Percentiles rank a stretch among this genome's conserved stretches.
Evolutionary conservation across 2,888 invertebrate genomes (phyloP).

Genomic region (Drosophila prostipennis): DNA sequence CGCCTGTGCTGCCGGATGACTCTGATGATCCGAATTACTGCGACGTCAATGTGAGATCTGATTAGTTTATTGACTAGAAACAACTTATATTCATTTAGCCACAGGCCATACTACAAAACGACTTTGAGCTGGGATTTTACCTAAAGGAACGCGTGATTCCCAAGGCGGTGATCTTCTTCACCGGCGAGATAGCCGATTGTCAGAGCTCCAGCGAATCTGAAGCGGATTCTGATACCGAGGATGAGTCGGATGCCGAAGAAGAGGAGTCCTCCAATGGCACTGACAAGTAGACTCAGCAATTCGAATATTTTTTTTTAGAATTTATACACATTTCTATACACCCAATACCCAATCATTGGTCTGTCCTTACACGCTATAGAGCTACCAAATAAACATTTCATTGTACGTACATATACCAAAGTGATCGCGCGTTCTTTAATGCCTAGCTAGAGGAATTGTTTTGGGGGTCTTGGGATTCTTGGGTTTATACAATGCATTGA

Average conservation of each 20-base stretch:
- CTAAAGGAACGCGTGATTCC: slow-evolving; percentile 98
- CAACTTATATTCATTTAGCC: neutral
- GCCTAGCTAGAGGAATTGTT: slow-evolving; percentile 50
- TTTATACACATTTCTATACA: neutral
- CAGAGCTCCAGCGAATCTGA: slow-evolving; percentile 72
- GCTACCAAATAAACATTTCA: slow-evolving; percentile 70
- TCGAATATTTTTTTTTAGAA: slow-evolving; percentile 2
- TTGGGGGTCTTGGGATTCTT: slow-evolving; percentile 9
- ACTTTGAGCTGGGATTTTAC: slow-evolving; percentile 99
- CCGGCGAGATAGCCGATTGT: slow-evolving; percentile 90
- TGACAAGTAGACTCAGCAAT: slow-evolving; percentile 47
- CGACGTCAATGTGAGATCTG: slow-evolving; percentile 72
- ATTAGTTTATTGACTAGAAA: neutral
- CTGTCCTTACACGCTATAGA: slow-evolving; percentile 31
- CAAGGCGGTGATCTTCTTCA: slow-evolving; percentile 96
- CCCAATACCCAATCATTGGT: slow-evolving; percentile 23
- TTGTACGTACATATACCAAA: slow-evolving; percentile 49
- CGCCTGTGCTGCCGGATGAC: slow-evolving; percentile 85
- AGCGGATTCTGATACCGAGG: slow-evolving; percentile 64
- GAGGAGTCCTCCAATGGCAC: slow-evolving; percentile 57
- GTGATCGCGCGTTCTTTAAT: slow-evolving; percentile 52
- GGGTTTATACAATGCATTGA: slow-evolving; percentile 58
- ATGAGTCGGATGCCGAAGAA: slow-evolving; percentile 64
- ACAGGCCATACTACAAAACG: slow-evolving; percentile 86
- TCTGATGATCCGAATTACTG: slow-evolving; percentile 72